Evolutionary conservation across 2,113 vertebrate species (phyloP).

Genomic region (Xiphophorus hellerii): DNA sequence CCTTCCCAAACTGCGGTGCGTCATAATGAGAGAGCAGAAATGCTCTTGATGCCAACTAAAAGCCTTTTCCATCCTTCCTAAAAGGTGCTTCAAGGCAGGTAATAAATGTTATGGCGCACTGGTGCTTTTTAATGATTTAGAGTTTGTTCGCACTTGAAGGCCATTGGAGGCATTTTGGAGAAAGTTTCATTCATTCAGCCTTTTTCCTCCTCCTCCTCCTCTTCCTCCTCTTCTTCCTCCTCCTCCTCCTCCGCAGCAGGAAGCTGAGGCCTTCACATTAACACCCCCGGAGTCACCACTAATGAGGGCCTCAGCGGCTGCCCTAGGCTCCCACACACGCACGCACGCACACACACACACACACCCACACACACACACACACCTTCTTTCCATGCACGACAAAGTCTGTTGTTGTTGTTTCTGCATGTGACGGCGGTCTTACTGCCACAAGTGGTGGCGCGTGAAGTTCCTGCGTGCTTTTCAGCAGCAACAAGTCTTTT

Average conservation of each 20-base stretch:
- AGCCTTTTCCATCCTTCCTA: conserved; percentile 46
- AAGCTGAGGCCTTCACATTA: conserved; percentile 66
- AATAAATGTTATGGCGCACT: conserved; percentile 7
- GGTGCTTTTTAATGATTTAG: conserved; percentile 34
- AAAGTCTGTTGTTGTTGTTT: neutral
- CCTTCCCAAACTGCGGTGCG: neutral
- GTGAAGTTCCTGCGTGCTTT: conserved; percentile 22
- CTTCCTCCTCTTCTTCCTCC: conserved; percentile 6
- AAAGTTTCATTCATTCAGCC: neutral
- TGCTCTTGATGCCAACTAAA: conserved; percentile 47
- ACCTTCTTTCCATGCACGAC: neutral
- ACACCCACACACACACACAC: conserved; percentile 21
- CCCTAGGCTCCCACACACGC: conserved; percentile 32
- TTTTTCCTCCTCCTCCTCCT: conserved; percentile 2
- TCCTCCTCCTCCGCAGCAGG: conserved; percentile 49
- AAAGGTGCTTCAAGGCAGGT: conserved; percentile 42
- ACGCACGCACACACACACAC: conserved; percentile 11
- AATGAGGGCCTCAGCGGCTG: conserved; percentile 65
- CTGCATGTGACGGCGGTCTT: neutral
- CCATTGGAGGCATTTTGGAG: conserved; percentile 28
- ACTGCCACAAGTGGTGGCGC: neutral
- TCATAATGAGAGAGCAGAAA: neutral
- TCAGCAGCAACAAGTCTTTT: conserved; percentile 33
- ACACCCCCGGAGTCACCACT: conserved; percentile 69
- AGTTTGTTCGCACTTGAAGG: conserved; percentile 53